Conservation (phyloP, 2,888 invertebrate genomes). For the Flexamia atlantica region DNA sequence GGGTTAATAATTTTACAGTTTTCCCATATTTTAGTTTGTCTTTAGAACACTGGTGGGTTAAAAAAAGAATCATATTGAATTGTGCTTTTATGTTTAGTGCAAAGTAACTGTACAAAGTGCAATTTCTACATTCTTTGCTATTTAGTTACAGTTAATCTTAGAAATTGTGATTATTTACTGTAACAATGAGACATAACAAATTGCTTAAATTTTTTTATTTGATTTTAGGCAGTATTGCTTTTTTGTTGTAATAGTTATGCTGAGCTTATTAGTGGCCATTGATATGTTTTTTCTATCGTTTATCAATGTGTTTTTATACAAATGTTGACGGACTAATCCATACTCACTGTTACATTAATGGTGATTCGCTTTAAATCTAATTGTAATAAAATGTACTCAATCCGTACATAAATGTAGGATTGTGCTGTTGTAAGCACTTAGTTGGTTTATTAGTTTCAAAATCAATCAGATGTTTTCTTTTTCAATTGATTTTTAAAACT, state of each 20-base stretch:
- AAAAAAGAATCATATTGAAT: too few species aligned
- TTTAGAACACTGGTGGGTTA: too few species aligned
- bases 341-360: constrained; percentile 23
- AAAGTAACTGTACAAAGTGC: too few species aligned
- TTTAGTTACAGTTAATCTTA: too few species aligned
- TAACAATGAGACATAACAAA: too few species aligned
- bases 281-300: not conserved
- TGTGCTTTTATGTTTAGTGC: too few species aligned
- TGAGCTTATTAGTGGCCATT: not conserved
- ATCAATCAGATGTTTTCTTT: not conserved
- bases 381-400: constrained; percentile 5
- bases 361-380: constrained; percentile 22
- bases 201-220: constrained; percentile 1
- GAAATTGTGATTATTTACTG: too few species aligned
- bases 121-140: too few species aligned
- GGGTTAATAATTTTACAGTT: too few species aligned
- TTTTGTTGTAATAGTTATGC: not conserved
- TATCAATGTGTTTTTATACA: not conserved
- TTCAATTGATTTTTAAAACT: not conserved
- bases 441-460: not conserved
- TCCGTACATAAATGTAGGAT: constrained; percentile 10
- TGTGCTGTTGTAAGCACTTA: constrained; percentile 42
- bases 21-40: too few species aligned
- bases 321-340: not conserved
- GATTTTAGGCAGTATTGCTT: constrained; percentile 14